phyloP scores from a whole-genome alignment of 2,888 invertebrate species.

The Proisotoma minuta region DNA sequence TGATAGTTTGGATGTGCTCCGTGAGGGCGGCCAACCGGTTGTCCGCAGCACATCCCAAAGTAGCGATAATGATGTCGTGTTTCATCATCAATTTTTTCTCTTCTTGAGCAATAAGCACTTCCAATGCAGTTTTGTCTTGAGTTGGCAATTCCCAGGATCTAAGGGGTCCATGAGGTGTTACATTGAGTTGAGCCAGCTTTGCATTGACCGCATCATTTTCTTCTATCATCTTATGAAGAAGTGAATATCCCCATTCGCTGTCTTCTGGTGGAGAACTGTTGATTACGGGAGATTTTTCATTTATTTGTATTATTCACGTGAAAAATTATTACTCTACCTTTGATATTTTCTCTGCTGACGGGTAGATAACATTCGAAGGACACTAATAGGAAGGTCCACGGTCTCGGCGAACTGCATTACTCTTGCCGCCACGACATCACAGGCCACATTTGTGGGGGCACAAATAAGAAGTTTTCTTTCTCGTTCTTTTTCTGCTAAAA shows the following conservation, averaged over 20 bases:
- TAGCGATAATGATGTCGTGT: neutral
- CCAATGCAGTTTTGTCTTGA: neutral
- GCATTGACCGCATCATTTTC: too few relatives aligned
- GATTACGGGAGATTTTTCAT: too few relatives aligned
- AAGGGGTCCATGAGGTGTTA: neutral
- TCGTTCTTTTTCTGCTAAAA: neutral
- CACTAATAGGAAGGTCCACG: neutral
- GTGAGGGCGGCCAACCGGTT: neutral
- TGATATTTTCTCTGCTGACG: too few relatives aligned
- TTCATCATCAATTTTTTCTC: neutral
- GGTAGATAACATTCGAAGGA: neutral
- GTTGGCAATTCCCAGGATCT: neutral
- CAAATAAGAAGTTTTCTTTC: neutral
- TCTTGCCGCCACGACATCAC: neutral
- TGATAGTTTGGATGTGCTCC: neutral
- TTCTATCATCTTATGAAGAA: too few relatives aligned
- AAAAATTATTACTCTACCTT: too few relatives aligned
- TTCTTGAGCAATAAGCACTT: neutral
- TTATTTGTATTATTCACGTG: too few relatives aligned
- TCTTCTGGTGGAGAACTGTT: too few relatives aligned
- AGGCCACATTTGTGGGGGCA: slow-evolving; percentile 1
- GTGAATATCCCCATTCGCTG: too few relatives aligned
- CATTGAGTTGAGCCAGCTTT: too few relatives aligned
- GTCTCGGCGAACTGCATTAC: neutral
- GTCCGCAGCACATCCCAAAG: neutral